phyloP scores from a whole-genome alignment of 2,113 vertebrate species.

The Zapornia atra region DNA sequence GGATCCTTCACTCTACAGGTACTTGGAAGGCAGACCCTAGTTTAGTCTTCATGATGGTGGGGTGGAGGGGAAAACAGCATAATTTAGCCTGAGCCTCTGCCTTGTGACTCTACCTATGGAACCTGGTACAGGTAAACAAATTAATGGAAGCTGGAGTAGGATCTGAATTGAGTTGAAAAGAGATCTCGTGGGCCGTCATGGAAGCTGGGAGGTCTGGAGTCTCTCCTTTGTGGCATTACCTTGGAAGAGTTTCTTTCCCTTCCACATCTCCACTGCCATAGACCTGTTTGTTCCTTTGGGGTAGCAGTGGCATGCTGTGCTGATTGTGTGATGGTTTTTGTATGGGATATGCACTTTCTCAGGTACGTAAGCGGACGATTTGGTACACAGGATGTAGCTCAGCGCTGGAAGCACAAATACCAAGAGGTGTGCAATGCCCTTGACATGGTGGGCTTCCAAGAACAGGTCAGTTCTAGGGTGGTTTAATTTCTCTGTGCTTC shows the following conservation, averaged over 20 bases:
- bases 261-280: background rate
- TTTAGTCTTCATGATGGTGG: background rate
- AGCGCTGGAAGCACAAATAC: conserved; percentile 74
- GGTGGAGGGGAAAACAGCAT: background rate
- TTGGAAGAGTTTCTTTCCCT: background rate
- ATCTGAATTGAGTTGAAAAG: background rate
- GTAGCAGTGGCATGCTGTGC: background rate
- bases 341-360: conserved; percentile 18
- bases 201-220: background rate
- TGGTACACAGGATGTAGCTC: conserved; percentile 52
- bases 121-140: background rate
- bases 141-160: background rate
- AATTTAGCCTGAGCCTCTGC: background rate
- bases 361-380: conserved; percentile 76
- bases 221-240: background rate
- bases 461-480: conserved; percentile 71
- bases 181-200: background rate
- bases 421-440: conserved; percentile 78
- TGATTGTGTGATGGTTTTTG: background rate
- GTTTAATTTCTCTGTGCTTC: background rate
- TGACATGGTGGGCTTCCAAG: conserved; percentile 82
- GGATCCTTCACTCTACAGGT: conserved; percentile 79
- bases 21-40: background rate
- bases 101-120: background rate
- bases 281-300: background rate